A percentile compares a stretch with the other conserved stretches of the same genome.
Conservation (phyloP, 1,140 invertebrate genomes). For the Ladona fulva region DNA sequence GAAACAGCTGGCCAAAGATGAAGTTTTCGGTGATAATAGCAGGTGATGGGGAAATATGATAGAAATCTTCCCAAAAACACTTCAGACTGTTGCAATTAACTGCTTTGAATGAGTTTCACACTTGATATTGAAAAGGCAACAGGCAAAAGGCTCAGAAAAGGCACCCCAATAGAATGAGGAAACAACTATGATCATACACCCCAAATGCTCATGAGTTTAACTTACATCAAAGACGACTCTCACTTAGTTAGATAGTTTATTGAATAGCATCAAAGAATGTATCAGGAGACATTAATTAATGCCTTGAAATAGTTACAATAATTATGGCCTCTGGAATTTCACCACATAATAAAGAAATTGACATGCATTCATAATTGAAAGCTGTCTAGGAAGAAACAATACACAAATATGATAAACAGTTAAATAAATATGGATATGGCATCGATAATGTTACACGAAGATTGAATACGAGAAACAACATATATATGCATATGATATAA, state of each 20-base stretch:
- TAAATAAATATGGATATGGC: no score
- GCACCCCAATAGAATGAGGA: neutral
- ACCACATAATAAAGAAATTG: no score
- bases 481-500: no score
- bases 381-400: no score
- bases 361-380: no score
- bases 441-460: no score
- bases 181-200: neutral
- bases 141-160: neutral
- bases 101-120: neutral
- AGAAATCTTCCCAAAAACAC: neutral
- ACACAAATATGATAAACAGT: no score
- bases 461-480: no score
- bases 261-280: slow-evolving; percentile 1
- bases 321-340: no score
- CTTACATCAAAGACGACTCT: neutral
- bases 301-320: no score
- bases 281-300: neutral
- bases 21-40: neutral
- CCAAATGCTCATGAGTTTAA: neutral
- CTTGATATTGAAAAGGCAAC: neutral
- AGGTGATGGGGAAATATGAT: neutral
- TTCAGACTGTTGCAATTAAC: neutral
- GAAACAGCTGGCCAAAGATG: neutral
- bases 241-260: neutral